These are phyloP conservation scores for Danio aesculapii DNA, from an alignment of 2,797 vertebrate genomes.

Conservation along the genomic window DNA sequence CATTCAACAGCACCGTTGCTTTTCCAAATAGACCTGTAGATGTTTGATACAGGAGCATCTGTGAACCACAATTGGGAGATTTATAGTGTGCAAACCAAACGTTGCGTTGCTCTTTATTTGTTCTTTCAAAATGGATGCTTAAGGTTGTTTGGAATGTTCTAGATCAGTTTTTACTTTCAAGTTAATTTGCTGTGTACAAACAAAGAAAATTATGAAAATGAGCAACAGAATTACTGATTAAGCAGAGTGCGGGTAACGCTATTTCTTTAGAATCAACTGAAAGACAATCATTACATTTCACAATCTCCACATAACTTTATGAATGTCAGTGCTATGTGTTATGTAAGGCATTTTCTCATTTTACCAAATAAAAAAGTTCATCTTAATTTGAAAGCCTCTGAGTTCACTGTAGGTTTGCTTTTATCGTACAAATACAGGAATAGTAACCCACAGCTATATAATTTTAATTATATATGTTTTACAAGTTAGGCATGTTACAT, in stretches of 20 bases:
- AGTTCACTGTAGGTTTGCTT: neutral
- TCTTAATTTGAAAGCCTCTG: too few species aligned
- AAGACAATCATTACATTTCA: slow-evolving; percentile 81
- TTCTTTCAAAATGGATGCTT: slow-evolving; percentile 59
- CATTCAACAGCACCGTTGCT: slow-evolving; percentile 67
- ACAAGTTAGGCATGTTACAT: too few species aligned
- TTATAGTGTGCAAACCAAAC: slow-evolving; percentile 71
- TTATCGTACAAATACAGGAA: too few species aligned
- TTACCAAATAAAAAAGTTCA: slow-evolving; percentile 25
- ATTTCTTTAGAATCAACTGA: slow-evolving; percentile 71
- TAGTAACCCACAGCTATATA: too few species aligned
- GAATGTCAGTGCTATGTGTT: slow-evolving; percentile 17
- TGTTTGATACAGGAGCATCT: slow-evolving; percentile 63
- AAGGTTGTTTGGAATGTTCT: slow-evolving; percentile 75
- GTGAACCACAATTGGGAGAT: slow-evolving; percentile 61
- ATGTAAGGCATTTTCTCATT: slow-evolving; percentile 23
- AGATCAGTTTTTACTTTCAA: slow-evolving; percentile 42
- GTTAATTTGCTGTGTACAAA: slow-evolving; percentile 70
- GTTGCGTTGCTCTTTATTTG: slow-evolving; percentile 70
- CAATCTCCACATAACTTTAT: slow-evolving; percentile 46
- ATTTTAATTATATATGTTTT: too few species aligned
- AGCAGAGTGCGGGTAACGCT: slow-evolving; percentile 65
- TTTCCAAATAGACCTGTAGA: slow-evolving; percentile 70
- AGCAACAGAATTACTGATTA: slow-evolving; percentile 46
- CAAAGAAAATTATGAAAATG: slow-evolving; percentile 66